A percentile compares a stretch with the other conserved stretches of the same genome.
These are phyloP conservation scores for Microcebus tavaratra DNA, from an alignment of 2,113 vertebrate species.

Conservation along the genomic window DNA sequence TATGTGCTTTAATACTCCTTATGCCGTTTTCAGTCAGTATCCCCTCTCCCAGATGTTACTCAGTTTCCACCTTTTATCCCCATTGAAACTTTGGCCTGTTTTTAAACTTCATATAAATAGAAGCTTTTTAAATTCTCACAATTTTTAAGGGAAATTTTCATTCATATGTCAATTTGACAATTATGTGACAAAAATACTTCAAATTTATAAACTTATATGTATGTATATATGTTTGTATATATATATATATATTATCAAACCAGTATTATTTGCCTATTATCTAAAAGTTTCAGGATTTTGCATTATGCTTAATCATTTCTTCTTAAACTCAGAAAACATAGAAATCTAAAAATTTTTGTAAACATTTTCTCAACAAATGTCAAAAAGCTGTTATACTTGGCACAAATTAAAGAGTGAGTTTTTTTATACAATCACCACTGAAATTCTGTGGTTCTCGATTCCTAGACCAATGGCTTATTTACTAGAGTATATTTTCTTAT, in stretches of 20 bases:
- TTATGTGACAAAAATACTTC: background rate
- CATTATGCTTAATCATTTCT: background rate
- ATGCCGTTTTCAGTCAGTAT: background rate
- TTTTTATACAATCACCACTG: background rate
- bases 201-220: background rate
- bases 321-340: background rate
- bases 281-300: background rate
- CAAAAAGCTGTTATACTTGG: background rate
- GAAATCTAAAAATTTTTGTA: background rate
- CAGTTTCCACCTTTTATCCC: background rate
- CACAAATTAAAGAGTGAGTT: background rate
- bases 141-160: background rate
- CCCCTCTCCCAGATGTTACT: background rate
- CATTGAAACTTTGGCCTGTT: background rate
- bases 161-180: background rate
- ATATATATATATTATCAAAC: background rate
- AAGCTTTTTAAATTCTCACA: background rate
- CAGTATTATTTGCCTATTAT: background rate
- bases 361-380: background rate
- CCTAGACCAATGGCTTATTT: background rate
- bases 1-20: no score
- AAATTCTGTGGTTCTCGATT: background rate
- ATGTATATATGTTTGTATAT: no score
- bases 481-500: background rate
- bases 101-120: background rate